Evolutionary conservation across 2,113 vertebrate species (phyloP), one percentile per base, ranked within the genome.

Genomic region (Calyptommatus sinebrachiatus): DNA sequence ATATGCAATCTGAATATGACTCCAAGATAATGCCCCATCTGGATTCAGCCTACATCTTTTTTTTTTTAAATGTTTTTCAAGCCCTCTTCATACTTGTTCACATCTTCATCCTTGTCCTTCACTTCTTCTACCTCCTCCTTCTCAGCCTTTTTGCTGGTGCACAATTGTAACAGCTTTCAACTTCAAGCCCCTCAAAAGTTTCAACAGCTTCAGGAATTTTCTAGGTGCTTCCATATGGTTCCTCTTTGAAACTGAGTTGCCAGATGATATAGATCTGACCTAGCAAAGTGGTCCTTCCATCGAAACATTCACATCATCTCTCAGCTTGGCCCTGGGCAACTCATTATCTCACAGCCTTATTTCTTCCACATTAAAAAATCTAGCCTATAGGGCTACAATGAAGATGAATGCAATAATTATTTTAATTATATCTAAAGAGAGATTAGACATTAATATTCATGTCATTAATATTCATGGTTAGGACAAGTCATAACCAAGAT

Each of bases 331-430:
- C 20, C 45, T 11, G 41, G 48, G 50, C 73, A 57, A 75, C 20
- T 62, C 65, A 75, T 81, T 76, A 48, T 29, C 41, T 62, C 53
- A 69, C 69, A 69, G 72, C n/a, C 53, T 68, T 21, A 62, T 75
- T 75, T 70, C 31, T 26, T 63, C 35, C 18, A 26, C 22, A 81
- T 75, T 68, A 81, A 67, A 50, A 75, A 78, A 61, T 65, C 63
- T 29, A 74, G 62, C 46, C 71, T 12, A 45, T 4, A 69, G 20
- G 31, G 50, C 28, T 75, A 12, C 16, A 61, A 68, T 14, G 72
- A 74, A 81, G 31, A 81, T 74, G 72, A 45, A 81, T 69, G 31
- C 63, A 81, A 69, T 69, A 75, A 62, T 81, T 81, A 45, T 60
- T 61, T 63, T 67, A 57, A 80, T 73, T 74, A 75, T 61, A 75